Percentiles rank a stretch among this genome's conserved stretches.
These are phyloP conservation scores for Phoebastria nigripes DNA, from an alignment of 2,797 vertebrate genomes.

Conservation along the genomic window DNA sequence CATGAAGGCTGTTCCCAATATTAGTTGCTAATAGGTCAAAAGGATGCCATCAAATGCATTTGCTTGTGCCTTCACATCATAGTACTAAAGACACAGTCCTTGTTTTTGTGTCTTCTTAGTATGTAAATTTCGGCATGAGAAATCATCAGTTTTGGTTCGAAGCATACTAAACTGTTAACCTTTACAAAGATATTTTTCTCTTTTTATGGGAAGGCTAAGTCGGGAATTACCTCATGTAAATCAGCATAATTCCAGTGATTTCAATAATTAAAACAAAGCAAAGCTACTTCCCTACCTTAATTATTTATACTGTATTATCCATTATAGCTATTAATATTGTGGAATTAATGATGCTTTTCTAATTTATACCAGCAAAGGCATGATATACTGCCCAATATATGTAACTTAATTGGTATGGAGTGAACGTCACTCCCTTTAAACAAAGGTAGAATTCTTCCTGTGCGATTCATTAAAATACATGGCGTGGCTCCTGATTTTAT, in stretches of 20 bases:
- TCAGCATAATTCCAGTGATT: not conserved
- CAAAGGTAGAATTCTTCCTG: not conserved
- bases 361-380: not conserved
- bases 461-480: not conserved
- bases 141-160: not conserved
- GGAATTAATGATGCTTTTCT: constrained; percentile 27
- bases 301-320: constrained; percentile 4
- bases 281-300: not conserved
- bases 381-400: not conserved
- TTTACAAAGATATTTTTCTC: not conserved
- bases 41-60: not conserved
- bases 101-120: not conserved
- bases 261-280: not conserved
- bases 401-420: not conserved
- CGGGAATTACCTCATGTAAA: not conserved
- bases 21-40: not conserved
- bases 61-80: not conserved
- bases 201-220: not conserved
- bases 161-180: not conserved
- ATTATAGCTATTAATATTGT: not conserved
- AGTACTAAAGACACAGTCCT: not conserved
- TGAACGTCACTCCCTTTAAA: not conserved
- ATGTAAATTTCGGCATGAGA: not conserved
- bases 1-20: not conserved
- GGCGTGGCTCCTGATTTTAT: not conserved